phyloP scores from a whole-genome alignment of 1,140 invertebrate species.

The Dendrolimus kikuchii region DNA sequence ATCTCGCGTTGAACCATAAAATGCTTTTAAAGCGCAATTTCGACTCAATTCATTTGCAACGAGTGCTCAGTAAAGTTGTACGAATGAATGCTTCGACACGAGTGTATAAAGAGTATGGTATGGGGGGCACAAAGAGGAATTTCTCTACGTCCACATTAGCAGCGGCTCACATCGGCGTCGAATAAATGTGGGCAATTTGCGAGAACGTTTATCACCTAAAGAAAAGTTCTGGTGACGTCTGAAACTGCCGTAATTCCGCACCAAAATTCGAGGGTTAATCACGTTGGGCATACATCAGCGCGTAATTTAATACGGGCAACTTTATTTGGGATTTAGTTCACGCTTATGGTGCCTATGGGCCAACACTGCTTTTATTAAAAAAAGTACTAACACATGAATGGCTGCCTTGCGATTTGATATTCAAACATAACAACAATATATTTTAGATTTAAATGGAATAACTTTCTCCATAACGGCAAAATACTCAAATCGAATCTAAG shows the following conservation, averaged over 20 bases:
- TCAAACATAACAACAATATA: no score
- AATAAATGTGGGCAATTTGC: constrained; percentile 57
- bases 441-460: no score
- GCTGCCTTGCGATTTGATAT: no score
- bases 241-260: constrained; percentile 41
- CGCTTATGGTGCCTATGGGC: constrained; percentile 1
- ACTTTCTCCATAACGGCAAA: no score
- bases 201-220: constrained; percentile 59
- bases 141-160: constrained; percentile 34
- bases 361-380: neutral
- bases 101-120: constrained; percentile 19
- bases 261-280: constrained; percentile 47
- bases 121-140: constrained; percentile 27
- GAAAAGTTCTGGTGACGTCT: constrained; percentile 54
- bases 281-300: constrained; percentile 41
- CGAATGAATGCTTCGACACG: constrained; percentile 21
- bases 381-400: no score
- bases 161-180: constrained; percentile 34
- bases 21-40: constrained; percentile 26
- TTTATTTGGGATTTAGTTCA: constrained; percentile 26
- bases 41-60: constrained; percentile 31
- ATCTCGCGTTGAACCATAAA: constrained; percentile 24
- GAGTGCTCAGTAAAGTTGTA: constrained; percentile 21
- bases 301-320: constrained; percentile 46
- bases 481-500: no score